These are phyloP conservation scores for Embidobia sp. DNA, from an alignment of 2,888 invertebrate species.

Conservation along the genomic window DNA sequence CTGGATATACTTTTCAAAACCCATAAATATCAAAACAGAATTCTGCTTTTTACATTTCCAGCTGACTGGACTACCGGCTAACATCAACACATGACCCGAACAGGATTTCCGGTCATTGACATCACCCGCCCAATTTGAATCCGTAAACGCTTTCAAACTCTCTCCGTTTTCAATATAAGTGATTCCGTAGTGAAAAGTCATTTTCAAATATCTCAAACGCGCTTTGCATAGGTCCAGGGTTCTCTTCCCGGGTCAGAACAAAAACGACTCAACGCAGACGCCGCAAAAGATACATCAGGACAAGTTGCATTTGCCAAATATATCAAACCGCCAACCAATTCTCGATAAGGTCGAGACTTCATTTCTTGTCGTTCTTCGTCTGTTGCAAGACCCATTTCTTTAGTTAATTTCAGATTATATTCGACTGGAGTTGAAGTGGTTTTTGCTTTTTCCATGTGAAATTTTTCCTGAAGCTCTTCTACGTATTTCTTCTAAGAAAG, in stretches of 20 bases:
- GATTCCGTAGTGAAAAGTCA: slow-evolving; percentile 52
- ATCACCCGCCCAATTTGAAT: slow-evolving; percentile 64
- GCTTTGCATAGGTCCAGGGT: slow-evolving; percentile 51
- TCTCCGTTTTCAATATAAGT: slow-evolving; percentile 41
- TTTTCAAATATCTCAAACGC: slow-evolving; percentile 35
- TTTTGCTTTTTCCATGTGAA: slow-evolving; percentile 53
- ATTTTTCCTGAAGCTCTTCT: slow-evolving; percentile 53
- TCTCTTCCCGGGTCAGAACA: slow-evolving; percentile 21
- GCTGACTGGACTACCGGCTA: slow-evolving; percentile 39
- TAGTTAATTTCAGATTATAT: slow-evolving; percentile 55
- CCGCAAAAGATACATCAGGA: slow-evolving; percentile 64
- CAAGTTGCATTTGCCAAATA: slow-evolving; percentile 54
- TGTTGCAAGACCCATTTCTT: slow-evolving; percentile 22
- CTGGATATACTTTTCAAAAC: slow-evolving; percentile 30
- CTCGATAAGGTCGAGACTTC: slow-evolving; percentile 58
- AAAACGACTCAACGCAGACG: slow-evolving; percentile 59
- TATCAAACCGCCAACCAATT: slow-evolving; percentile 63
- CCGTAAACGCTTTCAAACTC: slow-evolving; percentile 41
- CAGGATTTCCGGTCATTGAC: slow-evolving; percentile 39
- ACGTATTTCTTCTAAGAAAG: slow-evolving; percentile 60
- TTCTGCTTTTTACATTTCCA: slow-evolving; percentile 49
- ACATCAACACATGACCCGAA: slow-evolving; percentile 31
- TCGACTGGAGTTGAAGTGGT: slow-evolving; percentile 61
- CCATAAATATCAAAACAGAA: slow-evolving; percentile 41
- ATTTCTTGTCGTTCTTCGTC: slow-evolving; percentile 49